A percentile compares a stretch with the other conserved stretches of the same genome.
Conservation (phyloP, 2,113 vertebrate genomes). For the Prochilodus magdalenae region DNA sequence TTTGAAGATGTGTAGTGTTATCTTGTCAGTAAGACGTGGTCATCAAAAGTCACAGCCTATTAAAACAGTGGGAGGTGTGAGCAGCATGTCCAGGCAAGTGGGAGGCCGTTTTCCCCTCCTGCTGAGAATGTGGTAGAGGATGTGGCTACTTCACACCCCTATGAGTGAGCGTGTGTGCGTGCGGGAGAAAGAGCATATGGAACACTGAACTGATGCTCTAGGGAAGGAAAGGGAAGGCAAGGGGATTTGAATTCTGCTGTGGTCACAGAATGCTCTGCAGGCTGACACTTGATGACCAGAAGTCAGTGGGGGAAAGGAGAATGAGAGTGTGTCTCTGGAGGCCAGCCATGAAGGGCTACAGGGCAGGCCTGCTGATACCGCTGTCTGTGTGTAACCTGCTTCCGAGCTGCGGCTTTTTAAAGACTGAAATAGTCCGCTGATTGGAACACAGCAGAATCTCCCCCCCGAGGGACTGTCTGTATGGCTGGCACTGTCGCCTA, state of each 20-base stretch:
- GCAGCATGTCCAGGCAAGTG: constrained; percentile 26
- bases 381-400: constrained; percentile 30
- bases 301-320: constrained; percentile 46
- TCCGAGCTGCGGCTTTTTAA: constrained; percentile 18
- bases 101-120: constrained; percentile 19
- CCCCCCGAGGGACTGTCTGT: background rate
- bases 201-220: constrained; percentile 39
- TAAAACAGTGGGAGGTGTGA: constrained; percentile 42
- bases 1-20: background rate
- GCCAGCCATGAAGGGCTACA: constrained; percentile 28
- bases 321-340: constrained; percentile 38
- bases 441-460: constrained; percentile 8
- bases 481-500: constrained; percentile 1
- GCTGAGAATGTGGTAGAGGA: constrained; percentile 35
- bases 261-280: constrained; percentile 44
- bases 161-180: background rate
- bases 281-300: constrained; percentile 58
- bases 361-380: constrained; percentile 34
- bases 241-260: constrained; percentile 56
- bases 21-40: constrained; percentile 37
- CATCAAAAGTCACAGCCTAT: constrained; percentile 28
- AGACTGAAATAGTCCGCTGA: constrained; percentile 31
- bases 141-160: constrained; percentile 47
- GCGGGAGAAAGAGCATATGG: constrained; percentile 29
- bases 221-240: constrained; percentile 29